Conservation (phyloP, 2,113 vertebrate species). For the Tragelaphus strepsiceros region DNA sequence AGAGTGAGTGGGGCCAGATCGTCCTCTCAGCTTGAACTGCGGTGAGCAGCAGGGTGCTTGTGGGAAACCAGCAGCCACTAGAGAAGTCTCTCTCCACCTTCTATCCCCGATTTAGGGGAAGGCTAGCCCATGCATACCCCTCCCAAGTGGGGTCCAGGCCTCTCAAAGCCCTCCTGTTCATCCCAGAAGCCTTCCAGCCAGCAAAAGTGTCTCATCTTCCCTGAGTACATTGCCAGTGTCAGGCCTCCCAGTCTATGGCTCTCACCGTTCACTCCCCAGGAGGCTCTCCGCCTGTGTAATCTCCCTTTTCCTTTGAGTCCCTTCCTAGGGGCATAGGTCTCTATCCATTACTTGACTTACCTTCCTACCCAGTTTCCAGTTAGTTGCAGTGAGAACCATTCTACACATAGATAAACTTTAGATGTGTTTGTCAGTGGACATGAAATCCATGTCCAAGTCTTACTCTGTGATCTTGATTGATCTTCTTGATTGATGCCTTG, state of each 20-base stretch:
- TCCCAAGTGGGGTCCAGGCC: background rate
- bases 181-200: background rate
- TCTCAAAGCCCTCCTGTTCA: background rate
- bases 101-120: background rate
- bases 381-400: background rate
- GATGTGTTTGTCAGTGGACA: background rate
- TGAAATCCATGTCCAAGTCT: background rate
- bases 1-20: background rate
- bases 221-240: accelerated
- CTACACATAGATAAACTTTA: background rate
- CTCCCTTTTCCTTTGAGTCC: background rate
- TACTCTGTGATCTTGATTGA: background rate
- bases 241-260: background rate
- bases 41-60: background rate
- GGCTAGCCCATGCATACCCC: background rate
- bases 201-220: background rate
- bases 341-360: background rate
- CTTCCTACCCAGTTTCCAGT: background rate
- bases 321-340: background rate
- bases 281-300: background rate
- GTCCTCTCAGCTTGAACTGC: background rate
- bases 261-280: background rate
- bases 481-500: background rate
- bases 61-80: background rate
- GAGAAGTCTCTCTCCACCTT: background rate